Percentiles rank a stretch among this genome's conserved stretches.
These are phyloP conservation scores for Aphrophora alni DNA, from an alignment of 2,888 invertebrate species.

Conservation along the genomic window DNA sequence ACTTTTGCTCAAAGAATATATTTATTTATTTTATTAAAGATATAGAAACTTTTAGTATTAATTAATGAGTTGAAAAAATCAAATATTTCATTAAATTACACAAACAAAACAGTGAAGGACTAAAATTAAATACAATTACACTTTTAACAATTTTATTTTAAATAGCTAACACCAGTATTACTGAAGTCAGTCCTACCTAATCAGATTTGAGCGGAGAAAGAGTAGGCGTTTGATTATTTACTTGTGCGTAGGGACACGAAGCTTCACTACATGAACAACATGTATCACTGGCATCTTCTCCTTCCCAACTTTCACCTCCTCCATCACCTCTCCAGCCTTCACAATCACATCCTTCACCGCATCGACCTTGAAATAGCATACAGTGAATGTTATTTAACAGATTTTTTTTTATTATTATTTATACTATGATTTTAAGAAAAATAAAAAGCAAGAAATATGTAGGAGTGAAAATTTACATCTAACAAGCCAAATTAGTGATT, in stretches of 20 bases:
- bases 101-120: too few relatives aligned
- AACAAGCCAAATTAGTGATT: too few relatives aligned
- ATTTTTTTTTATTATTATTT: not conserved
- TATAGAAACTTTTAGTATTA: too few relatives aligned
- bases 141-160: too few relatives aligned
- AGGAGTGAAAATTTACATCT: not conserved
- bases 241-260: conserved; percentile 68
- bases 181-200: not conserved
- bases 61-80: too few relatives aligned
- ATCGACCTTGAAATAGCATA: not conserved
- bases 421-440: not conserved
- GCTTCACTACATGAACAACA: conserved; percentile 70
- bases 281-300: conserved; percentile 59
- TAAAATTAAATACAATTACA: too few relatives aligned
- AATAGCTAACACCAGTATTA: too few relatives aligned
- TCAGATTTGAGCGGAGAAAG: conserved; percentile 33
- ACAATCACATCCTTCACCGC: not conserved
- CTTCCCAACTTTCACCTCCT: conserved; percentile 30
- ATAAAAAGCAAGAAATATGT: not conserved
- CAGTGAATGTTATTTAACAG: too few relatives aligned
- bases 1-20: too few relatives aligned
- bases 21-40: too few relatives aligned
- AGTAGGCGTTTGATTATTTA: conserved; percentile 50
- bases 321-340: conserved; percentile 12
- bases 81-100: too few relatives aligned